These are phyloP conservation scores for Calameuta idolon DNA, from an alignment of 2,888 invertebrate species.

Conservation along the genomic window DNA sequence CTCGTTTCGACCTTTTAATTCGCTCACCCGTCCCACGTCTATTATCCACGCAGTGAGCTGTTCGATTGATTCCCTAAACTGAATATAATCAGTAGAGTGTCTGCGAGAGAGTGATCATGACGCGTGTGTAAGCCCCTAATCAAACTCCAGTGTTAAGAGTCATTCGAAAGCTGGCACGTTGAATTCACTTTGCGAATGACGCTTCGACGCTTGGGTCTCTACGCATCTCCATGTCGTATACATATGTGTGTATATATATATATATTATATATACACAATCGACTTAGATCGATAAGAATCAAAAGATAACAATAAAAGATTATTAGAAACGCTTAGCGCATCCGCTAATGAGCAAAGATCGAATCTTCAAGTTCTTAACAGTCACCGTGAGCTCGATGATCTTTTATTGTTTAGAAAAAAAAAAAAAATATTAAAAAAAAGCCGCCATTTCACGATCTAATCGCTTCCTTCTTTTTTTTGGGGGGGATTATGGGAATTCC, in stretches of 20 bases:
- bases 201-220: conserved; percentile 26
- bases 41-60: not conserved
- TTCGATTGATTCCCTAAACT: conserved; percentile 6
- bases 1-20: not conserved
- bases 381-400: conserved; percentile 9
- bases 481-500: conserved; percentile 53
- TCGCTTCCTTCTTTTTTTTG: conserved; percentile 52
- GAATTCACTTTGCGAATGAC: conserved; percentile 7
- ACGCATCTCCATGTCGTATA: conserved; percentile 13
- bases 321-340: not conserved
- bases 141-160: conserved; percentile 2
- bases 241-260: conserved; percentile 1
- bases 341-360: too few species aligned
- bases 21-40: not conserved
- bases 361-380: not conserved
- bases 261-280: not conserved
- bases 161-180: not conserved
- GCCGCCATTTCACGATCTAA: conserved; percentile 46
- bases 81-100: conserved; percentile 24
- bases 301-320: not conserved
- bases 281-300: not conserved
- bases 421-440: not conserved
- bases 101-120: conserved; percentile 25
- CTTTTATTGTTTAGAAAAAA: conserved; percentile 32
- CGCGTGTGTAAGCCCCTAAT: conserved; percentile 21